phyloP scores from a whole-genome alignment of 2,113 vertebrate species.

The Harpagus bidentatus region DNA sequence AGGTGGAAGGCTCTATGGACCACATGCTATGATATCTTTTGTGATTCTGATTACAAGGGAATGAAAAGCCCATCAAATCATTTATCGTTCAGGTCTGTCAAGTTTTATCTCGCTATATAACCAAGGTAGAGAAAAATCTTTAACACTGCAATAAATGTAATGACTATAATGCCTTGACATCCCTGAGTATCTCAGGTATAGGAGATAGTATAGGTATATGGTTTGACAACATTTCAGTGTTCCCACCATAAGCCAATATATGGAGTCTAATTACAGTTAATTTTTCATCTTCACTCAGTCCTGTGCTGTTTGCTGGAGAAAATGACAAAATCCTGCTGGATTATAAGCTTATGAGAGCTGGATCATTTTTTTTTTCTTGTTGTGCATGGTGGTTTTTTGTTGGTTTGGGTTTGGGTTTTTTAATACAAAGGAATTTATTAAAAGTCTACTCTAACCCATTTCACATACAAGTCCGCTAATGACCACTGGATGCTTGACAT shows the following conservation, averaged over 20 bases:
- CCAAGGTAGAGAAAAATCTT: neutral
- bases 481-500: neutral
- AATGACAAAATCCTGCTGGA: neutral
- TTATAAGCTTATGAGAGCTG: neutral
- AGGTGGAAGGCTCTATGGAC: neutral
- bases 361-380: neutral
- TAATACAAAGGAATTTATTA: neutral
- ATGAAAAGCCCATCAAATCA: neutral
- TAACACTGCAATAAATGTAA: neutral
- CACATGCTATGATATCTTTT: neutral
- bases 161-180: neutral
- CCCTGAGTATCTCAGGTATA: neutral
- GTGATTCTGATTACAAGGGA: neutral
- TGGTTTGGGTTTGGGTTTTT: neutral
- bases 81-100: neutral
- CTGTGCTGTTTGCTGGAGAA: neutral
- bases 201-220: neutral
- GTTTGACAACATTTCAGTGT: neutral
- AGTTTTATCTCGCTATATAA: neutral
- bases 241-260: neutral
- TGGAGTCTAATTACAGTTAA: neutral
- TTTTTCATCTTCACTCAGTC: neutral
- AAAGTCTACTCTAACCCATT: neutral
- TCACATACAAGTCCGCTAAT: neutral
- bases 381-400: rapidly evolving